Conservation (phyloP, 2,797 vertebrate genomes). For the Martes flavigula region DNA sequence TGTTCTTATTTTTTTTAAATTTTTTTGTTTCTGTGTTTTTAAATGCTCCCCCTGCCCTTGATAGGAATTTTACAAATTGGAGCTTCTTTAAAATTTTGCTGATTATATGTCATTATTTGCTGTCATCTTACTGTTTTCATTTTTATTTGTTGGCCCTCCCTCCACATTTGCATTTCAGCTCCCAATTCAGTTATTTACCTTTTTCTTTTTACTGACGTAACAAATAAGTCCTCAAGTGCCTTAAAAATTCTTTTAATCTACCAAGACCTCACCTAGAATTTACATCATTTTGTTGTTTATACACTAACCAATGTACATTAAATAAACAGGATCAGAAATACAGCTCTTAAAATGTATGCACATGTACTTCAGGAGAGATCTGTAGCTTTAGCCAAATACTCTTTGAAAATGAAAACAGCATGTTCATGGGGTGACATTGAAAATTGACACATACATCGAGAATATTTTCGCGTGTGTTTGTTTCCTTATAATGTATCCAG, state of each 20-base stretch:
- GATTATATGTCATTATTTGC: neutral
- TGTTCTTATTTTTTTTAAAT: neutral
- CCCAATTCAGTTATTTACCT: neutral
- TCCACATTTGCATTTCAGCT: neutral
- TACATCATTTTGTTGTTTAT: neutral
- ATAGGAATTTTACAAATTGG: neutral
- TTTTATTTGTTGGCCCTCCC: neutral
- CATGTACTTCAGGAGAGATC: neutral
- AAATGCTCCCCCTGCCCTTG: neutral
- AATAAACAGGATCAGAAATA: neutral
- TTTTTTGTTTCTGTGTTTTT: neutral
- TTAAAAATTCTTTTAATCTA: neutral
- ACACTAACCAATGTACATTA: neutral
- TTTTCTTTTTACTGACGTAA: neutral
- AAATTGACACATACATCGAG: neutral
- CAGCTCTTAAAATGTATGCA: neutral
- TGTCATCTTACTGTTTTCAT: neutral
- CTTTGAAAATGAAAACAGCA: neutral
- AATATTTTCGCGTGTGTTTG: neutral
- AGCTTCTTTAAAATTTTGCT: neutral
- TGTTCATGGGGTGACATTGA: neutral
- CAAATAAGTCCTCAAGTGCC: neutral
- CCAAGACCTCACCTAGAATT: neutral
- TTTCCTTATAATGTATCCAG: neutral
- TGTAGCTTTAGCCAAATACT: neutral